These are phyloP conservation scores for Acanthosepion pharaonis DNA, from an alignment of 2,888 invertebrate genomes.

Conservation along the genomic window DNA sequence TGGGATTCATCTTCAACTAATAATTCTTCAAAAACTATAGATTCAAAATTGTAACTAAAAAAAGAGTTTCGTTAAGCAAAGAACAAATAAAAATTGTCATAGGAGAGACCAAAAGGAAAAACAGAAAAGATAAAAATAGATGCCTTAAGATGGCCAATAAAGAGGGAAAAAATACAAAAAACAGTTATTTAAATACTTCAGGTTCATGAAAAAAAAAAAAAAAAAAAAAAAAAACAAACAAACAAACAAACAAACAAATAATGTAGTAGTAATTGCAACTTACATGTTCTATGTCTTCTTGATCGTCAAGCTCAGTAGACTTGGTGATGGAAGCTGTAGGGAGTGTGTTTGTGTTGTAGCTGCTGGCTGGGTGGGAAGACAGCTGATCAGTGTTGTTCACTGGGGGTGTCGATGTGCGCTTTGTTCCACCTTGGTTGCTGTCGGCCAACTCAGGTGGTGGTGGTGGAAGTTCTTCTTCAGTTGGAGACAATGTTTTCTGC, in stretches of 20 bases:
- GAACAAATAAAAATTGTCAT: too few species aligned
- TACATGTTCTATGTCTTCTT: conserved; percentile 42
- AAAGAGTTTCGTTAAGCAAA: too few species aligned
- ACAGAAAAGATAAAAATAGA: too few species aligned
- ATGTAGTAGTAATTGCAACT: not conserved
- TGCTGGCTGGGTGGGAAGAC: not conserved
- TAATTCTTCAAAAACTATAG: too few species aligned
- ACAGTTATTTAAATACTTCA: not conserved
- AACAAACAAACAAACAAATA: not conserved
- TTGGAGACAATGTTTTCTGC: conserved; percentile 56
- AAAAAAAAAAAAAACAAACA: not conserved
- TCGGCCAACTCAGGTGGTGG: conserved; percentile 65
- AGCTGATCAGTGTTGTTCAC: conserved; percentile 45
- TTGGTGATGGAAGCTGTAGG: conserved; percentile 43
- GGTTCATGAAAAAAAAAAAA: not conserved
- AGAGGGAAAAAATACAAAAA: too few species aligned
- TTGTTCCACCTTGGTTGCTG: conserved; percentile 53
- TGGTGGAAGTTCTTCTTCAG: conserved; percentile 68
- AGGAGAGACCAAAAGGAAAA: too few species aligned
- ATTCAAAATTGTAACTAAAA: too few species aligned
- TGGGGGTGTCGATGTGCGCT: conserved; percentile 50
- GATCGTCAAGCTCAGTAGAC: conserved; percentile 42
- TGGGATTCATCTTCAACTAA: too few species aligned
- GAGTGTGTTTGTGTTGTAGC: conserved; percentile 45
- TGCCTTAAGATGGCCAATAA: too few species aligned